These are phyloP conservation scores for Falcaria lacertinaria DNA, from an alignment of 2,888 invertebrate species.

Conservation along the genomic window DNA sequence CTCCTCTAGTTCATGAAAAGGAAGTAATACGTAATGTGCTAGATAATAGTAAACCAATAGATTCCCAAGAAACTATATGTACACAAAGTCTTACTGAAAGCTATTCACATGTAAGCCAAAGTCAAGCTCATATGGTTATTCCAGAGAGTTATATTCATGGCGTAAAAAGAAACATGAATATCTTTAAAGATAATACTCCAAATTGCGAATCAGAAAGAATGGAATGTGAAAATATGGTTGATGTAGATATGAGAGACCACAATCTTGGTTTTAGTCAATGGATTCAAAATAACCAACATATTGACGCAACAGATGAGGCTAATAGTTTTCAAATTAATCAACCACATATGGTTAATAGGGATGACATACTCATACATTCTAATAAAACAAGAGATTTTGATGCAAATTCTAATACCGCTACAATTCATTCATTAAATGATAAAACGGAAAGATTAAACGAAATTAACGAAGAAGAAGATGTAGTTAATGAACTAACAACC, in stretches of 20 bases:
- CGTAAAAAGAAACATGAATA: background rate
- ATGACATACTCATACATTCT: too few species aligned
- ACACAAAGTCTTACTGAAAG: constrained; percentile 28
- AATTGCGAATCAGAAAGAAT: too few species aligned
- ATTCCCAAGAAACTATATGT: constrained; percentile 29
- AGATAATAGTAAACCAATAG: constrained; percentile 4
- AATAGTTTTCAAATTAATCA: too few species aligned
- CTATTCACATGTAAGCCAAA: constrained; percentile 41
- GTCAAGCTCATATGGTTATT: constrained; percentile 20
- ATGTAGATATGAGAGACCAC: too few species aligned
- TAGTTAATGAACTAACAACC: constrained; percentile 6
- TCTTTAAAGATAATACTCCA: background rate
- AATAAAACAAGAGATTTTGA: background rate
- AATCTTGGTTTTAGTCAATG: too few species aligned
- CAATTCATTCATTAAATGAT: background rate
- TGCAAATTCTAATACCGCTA: background rate
- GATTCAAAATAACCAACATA: too few species aligned
- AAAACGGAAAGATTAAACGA: background rate
- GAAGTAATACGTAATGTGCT: too few species aligned
- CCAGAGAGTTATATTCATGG: constrained; percentile 13
- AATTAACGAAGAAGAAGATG: constrained; percentile 13
- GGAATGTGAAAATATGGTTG: too few species aligned
- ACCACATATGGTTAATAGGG: too few species aligned
- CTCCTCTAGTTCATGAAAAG: too few species aligned
- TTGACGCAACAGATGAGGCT: too few species aligned